Evolutionary conservation across 1,140 invertebrate species (phyloP).

Genomic region (Centruroides sculpturatus): DNA sequence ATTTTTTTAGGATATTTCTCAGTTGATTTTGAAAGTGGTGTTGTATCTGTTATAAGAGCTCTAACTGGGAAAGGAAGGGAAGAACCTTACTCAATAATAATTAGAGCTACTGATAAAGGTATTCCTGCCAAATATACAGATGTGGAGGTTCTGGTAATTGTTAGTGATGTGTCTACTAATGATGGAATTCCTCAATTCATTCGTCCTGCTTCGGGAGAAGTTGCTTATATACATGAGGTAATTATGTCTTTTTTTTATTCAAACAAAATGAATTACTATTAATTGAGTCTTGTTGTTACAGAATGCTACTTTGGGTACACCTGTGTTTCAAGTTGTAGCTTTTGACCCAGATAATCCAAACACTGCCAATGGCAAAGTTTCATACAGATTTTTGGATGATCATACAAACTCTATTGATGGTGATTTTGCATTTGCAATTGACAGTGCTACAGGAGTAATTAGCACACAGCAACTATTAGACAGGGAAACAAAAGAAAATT

Average conservation of each 20-base stretch:
- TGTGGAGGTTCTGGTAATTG: constrained; percentile 46
- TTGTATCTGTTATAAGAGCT: constrained; percentile 44
- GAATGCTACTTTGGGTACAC: constrained; percentile 24
- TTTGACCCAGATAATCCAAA: constrained; percentile 40
- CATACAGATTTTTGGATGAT: constrained; percentile 50
- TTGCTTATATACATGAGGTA: constrained; percentile 37
- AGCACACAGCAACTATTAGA: constrained; percentile 49
- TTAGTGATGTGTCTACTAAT: constrained; percentile 66
- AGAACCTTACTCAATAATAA: constrained; percentile 51
- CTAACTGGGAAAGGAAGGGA: constrained; percentile 59
- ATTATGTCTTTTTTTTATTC: too few relatives aligned
- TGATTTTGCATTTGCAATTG: constrained; percentile 17
- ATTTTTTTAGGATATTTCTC: constrained; percentile 42
- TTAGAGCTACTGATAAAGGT: constrained; percentile 54
- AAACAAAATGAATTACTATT: too few relatives aligned
- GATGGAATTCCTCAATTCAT: constrained; percentile 66
- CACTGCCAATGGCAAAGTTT: constrained; percentile 52
- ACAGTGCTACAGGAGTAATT: constrained; percentile 52
- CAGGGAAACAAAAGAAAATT: constrained; percentile 50
- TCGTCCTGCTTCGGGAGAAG: constrained; percentile 49
- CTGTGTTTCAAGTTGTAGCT: constrained; percentile 25
- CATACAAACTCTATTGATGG: constrained; percentile 3
- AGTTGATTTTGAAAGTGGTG: constrained; percentile 49
- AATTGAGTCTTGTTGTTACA: constrained; percentile 12
- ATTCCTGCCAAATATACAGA: constrained; percentile 42